Evolutionary conservation across 2,113 vertebrate species (phyloP).

Genomic region (Callipepla californica): DNA sequence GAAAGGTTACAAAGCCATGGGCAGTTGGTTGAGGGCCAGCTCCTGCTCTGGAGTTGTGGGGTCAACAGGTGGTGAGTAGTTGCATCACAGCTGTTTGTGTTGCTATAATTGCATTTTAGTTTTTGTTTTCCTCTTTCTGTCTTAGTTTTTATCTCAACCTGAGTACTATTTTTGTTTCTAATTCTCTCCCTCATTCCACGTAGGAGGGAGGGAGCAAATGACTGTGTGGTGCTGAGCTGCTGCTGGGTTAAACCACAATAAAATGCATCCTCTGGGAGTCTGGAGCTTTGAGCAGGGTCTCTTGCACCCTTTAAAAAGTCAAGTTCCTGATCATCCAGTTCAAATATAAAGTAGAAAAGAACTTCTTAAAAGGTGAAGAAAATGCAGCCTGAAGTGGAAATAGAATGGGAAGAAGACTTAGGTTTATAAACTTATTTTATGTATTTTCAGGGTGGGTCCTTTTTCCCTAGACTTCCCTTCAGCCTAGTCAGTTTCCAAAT

Average conservation of each 20-base stretch:
- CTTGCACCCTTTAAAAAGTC: not conserved
- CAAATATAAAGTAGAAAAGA: slow-evolving; percentile 30
- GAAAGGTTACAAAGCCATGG: too few relatives aligned
- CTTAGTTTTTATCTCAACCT: too few relatives aligned
- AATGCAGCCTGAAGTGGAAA: slow-evolving; percentile 2
- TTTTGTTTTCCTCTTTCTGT: too few relatives aligned
- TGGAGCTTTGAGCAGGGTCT: slow-evolving; percentile 14
- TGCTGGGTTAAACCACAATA: not conserved
- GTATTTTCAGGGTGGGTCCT: not conserved
- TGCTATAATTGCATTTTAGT: too few relatives aligned
- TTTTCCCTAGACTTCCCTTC: not conserved
- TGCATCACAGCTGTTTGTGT: too few relatives aligned
- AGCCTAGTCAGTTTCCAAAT: not conserved
- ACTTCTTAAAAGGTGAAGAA: not conserved
- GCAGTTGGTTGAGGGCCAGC: too few relatives aligned
- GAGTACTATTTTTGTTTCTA: too few relatives aligned
- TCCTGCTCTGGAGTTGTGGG: too few relatives aligned
- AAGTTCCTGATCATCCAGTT: not conserved
- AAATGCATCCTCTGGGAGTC: not conserved
- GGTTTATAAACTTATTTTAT: not conserved
- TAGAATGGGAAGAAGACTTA: not conserved
- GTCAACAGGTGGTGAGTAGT: too few relatives aligned
- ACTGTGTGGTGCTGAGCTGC: too few relatives aligned
- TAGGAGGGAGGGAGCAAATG: too few relatives aligned
- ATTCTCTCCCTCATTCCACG: too few relatives aligned